Conservation (phyloP, 2,113 vertebrate genomes). For the Ceyx melanurus region DNA sequence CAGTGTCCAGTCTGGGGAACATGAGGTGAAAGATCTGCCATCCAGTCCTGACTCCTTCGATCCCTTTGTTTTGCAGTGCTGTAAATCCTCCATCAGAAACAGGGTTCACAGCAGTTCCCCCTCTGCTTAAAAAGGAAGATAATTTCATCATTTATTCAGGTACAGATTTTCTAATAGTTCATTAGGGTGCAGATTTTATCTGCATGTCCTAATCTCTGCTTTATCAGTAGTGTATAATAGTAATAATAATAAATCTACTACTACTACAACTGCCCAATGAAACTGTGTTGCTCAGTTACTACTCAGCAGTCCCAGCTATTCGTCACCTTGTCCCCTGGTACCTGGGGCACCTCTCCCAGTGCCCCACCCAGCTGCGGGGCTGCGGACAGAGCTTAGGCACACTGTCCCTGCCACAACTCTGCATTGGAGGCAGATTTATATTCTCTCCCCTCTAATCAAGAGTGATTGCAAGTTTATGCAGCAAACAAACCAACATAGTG, state of each 20-base stretch:
- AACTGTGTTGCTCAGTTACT: not conserved
- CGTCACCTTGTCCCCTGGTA: fast-evolving
- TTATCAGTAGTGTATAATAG: not conserved
- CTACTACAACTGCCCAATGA: not conserved
- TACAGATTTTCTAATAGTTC: not conserved
- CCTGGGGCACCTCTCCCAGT: fast-evolving
- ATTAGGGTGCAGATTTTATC: not conserved
- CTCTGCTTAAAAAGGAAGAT: not conserved
- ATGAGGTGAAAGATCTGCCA: not conserved
- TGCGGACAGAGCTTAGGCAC: not conserved
- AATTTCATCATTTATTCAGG: too few species aligned
- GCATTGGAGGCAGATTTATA: not conserved
- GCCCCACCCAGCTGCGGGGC: not conserved
- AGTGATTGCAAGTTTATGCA: not conserved
- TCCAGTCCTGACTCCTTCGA: not conserved
- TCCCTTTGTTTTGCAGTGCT: not conserved
- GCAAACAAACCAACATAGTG: not conserved
- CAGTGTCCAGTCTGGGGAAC: not conserved
- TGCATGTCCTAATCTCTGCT: not conserved
- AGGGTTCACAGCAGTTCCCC: not conserved
- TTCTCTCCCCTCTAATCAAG: not conserved
- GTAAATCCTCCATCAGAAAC: not conserved
- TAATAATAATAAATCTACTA: not conserved
- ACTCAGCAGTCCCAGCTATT: not conserved
- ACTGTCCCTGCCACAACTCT: not conserved